phyloP scores from a whole-genome alignment of 2,888 invertebrate genomes.

The Unio delphinus region DNA sequence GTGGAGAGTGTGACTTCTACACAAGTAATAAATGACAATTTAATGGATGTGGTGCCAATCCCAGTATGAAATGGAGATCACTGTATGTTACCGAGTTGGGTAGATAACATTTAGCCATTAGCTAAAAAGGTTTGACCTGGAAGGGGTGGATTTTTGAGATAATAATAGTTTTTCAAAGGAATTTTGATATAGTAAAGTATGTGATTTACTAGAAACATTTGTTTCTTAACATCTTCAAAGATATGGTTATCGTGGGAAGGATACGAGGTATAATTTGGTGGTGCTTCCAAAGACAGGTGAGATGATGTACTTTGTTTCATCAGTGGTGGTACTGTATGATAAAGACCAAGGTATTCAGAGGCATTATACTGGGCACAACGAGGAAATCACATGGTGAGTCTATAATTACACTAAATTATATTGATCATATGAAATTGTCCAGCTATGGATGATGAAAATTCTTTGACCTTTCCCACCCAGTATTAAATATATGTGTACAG shows the following conservation, averaged over 20 bases:
- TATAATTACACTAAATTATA: not conserved
- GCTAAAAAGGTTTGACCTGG: too few relatives aligned
- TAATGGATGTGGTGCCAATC: too few relatives aligned
- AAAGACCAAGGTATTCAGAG: constrained; percentile 89
- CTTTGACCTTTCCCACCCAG: too few relatives aligned
- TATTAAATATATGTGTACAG: too few relatives aligned
- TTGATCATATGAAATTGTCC: too few relatives aligned
- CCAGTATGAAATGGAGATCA: too few relatives aligned
- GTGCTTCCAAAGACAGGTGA: constrained; percentile 58
- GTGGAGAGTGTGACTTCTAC: too few relatives aligned
- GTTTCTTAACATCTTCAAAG: constrained; percentile 36
- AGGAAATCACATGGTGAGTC: constrained; percentile 89
- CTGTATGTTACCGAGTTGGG: too few relatives aligned
- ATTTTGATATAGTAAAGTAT: not conserved
- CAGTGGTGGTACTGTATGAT: constrained; percentile 90
- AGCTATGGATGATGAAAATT: too few relatives aligned
- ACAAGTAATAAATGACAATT: too few relatives aligned
- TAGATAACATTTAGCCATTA: too few relatives aligned
- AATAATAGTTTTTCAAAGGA: not conserved
- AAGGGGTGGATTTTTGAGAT: too few relatives aligned
- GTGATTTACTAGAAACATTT: not conserved
- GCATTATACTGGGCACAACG: constrained; percentile 92
- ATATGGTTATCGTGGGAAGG: constrained; percentile 63
- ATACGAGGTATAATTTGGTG: constrained; percentile 55
- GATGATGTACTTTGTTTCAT: constrained; percentile 91